Evolutionary conservation across 2,113 vertebrate species (phyloP).

Genomic region (Nettapus auritus): DNA sequence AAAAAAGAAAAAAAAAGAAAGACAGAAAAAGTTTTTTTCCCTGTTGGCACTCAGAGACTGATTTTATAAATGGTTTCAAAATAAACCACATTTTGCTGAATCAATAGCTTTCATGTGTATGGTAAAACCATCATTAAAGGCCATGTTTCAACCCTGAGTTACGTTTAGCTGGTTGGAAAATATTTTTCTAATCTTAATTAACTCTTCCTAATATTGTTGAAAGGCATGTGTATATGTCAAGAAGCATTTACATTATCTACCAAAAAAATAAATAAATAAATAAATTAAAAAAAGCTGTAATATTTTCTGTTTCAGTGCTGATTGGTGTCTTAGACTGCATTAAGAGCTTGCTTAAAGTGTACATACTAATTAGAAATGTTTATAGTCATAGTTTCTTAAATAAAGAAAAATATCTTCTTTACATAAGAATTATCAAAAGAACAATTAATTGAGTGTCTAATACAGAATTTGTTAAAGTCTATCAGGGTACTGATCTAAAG

Average conservation of each 20-base stretch:
- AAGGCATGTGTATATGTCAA: not conserved
- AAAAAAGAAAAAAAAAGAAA: too few species aligned
- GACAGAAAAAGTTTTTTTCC: not conserved
- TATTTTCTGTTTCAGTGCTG: not conserved
- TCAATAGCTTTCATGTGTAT: not conserved
- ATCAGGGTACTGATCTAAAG: not conserved
- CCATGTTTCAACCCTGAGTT: not conserved
- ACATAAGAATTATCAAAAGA: not conserved
- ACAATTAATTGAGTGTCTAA: not conserved
- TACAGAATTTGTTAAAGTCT: not conserved
- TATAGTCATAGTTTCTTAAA: not conserved
- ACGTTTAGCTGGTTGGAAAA: not conserved
- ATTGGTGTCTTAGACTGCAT: not conserved
- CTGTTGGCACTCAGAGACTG: not conserved
- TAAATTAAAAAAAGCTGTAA: too few species aligned
- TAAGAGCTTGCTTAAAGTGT: not conserved
- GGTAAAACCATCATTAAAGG: slow-evolving; percentile 17
- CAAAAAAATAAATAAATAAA: not conserved
- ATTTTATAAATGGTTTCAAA: slow-evolving; percentile 36
- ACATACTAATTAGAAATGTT: not conserved
- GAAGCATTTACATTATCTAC: not conserved
- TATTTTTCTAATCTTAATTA: slow-evolving; percentile 28
- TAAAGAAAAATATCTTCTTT: not conserved
- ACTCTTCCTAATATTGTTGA: not conserved
- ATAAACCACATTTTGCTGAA: slow-evolving; percentile 40